Base-by-base conservation (phyloP, 2,888 invertebrate species). In the Oxystoma pomonae region DNA sequence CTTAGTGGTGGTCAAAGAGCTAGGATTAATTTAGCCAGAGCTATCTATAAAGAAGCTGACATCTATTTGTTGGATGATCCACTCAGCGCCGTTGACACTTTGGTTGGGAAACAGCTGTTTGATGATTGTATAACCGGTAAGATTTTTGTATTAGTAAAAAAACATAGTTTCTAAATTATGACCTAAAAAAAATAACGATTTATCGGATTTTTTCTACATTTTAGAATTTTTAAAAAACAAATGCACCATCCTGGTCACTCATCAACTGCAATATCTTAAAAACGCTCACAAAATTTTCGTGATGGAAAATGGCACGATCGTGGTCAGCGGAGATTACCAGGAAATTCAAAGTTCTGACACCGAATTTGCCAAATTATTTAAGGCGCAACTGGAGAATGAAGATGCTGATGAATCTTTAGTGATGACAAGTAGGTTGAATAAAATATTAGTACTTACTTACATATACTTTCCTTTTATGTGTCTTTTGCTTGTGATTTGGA, bases 1-100 rank as follows among this genome's bases (percentile, higher is more conserved):
- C 81, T 94, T 57, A 91, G 90, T 72, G 93, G 92, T 0, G 92
- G 92, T 0, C 92, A 93, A 80, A 86, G 89, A 65, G 92, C 92
- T 0, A 83, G 93, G 64, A 86, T 94, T 62, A 90, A 89, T 69
- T 82, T 93, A 55, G 90, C 90, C 0, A 82, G 93, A 68, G 90
- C 92, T 2, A 84, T 92, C 62, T 94, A 93, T 71, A 85, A 87
- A 75, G 84, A 90, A 73, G 90, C 91, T 20, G 86, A 89, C 72
- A 85, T 92, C 65, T 92, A 91, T 75, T 78, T 93, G 2, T 79
- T 93, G 21, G 92, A 93, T 75, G 92, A 92, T 80, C 92, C 92
- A 0, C 77, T 92, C 1, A 89, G 90, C 64, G 91, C 92, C 0
- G 91, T 92, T 0, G 92, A 93, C 76, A 83, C 89, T 0, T 86